These are phyloP conservation scores for Paramacrobiotus metropolitanus DNA, from an alignment of 1,140 invertebrate species.

Conservation along the genomic window DNA sequence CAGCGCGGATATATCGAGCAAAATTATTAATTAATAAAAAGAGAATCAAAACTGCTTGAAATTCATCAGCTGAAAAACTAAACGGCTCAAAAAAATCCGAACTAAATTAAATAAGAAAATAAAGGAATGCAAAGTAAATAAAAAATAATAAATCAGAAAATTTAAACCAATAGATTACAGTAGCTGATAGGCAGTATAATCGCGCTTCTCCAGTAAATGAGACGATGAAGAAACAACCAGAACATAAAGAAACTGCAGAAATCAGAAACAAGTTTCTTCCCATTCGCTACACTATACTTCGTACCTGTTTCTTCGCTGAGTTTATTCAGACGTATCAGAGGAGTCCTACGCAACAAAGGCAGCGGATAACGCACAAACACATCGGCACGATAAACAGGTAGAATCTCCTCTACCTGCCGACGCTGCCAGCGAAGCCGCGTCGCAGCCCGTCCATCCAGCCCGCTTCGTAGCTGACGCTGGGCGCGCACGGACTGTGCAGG, in stretches of 20 bases:
- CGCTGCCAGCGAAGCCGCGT: not conserved
- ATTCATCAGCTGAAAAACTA: too few species aligned
- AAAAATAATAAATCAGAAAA: not conserved
- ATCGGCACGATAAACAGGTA: not conserved
- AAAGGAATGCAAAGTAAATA: not conserved
- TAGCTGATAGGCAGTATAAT: too few species aligned
- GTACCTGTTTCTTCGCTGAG: slow-evolving; percentile 23
- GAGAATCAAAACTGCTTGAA: too few species aligned
- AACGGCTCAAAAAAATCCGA: too few species aligned
- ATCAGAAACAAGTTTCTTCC: not conserved
- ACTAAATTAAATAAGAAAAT: too few species aligned
- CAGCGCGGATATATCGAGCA: too few species aligned
- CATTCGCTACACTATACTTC: not conserved
- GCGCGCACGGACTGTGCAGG: too few species aligned
- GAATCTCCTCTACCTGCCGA: not conserved
- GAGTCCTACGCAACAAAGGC: slow-evolving; percentile 17
- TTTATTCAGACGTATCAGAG: slow-evolving; percentile 21
- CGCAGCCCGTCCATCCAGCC: not conserved
- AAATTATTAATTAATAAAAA: too few species aligned
- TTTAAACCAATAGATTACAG: too few species aligned
- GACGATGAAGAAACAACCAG: not conserved
- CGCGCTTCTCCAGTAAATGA: not conserved
- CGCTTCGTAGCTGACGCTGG: too few species aligned
- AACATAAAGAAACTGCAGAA: not conserved
- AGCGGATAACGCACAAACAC: not conserved